These are phyloP conservation scores for Hycleus phaleratus DNA, from an alignment of 1,140 invertebrate genomes.

Conservation along the genomic window DNA sequence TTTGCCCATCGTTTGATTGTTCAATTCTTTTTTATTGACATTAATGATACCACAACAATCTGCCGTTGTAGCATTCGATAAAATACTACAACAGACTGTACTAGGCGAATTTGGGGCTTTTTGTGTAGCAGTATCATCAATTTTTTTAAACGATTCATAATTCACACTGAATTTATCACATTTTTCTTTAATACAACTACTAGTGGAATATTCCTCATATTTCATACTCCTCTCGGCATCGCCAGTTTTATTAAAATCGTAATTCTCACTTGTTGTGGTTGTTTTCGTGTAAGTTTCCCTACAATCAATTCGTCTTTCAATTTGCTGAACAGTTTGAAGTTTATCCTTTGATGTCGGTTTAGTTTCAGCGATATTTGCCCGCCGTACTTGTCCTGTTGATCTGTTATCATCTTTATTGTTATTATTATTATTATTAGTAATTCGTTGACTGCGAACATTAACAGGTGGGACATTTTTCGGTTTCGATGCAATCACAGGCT, in stretches of 20 bases:
- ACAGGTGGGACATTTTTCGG: slow-evolving; percentile 38
- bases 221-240: slow-evolving; percentile 15
- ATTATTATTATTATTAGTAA: background rate
- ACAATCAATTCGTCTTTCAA: slow-evolving; percentile 13
- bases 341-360: background rate
- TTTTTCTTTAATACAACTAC: slow-evolving; percentile 23
- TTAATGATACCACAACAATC: slow-evolving; percentile 39
- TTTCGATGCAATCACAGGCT: slow-evolving; percentile 38
- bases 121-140: slow-evolving; percentile 19
- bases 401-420: background rate
- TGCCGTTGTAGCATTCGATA: slow-evolving; percentile 33
- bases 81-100: slow-evolving; percentile 40
- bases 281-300: slow-evolving; percentile 7
- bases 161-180: slow-evolving; percentile 30
- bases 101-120: slow-evolving; percentile 38
- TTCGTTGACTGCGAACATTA: slow-evolving; percentile 19
- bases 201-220: slow-evolving; percentile 17
- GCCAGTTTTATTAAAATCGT: background rate
- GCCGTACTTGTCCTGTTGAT: background rate
- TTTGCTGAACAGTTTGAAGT: background rate
- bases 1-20: slow-evolving; percentile 31
- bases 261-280: background rate
- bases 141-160: slow-evolving; percentile 21
- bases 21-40: slow-evolving; percentile 33
- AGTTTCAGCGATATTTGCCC: too few species aligned